Base-by-base conservation (phyloP, 2,888 invertebrate species). In the Aricia artaxerxes region DNA sequence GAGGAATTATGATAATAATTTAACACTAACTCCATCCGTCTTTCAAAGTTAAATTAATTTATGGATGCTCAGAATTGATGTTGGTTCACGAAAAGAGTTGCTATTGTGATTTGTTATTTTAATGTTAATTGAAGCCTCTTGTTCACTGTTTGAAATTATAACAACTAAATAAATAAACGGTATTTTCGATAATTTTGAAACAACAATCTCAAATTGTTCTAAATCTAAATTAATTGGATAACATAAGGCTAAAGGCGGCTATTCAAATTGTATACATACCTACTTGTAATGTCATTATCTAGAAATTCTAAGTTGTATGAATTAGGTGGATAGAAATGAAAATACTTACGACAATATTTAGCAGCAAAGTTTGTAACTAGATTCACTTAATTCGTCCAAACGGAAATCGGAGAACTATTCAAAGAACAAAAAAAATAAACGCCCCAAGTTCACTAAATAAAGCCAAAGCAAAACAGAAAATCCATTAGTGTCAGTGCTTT, bases 1-100 rank as follows among this genome's bases (percentile, higher is more conserved):
- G 91, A 90, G 92, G 91, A 92, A 93, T 93, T 92, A 92, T 92
- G 90, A 90, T 91, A 92, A 92, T 92, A 90, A 92, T 91, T 92
- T 92, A 91, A 90, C 90, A 89, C 89, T 88, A 92, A 92, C 90
- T 91, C 90, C 88, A 91, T 91, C 89, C 89, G 88, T 90, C 92
- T 91, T 91, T 83, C 81, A 85, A 85, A 87, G 85, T 90, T 89
- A 90, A 78, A 77, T 79, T 80, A 81, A 80, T 79, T 81, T 72
- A 75, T 38, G 44, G 35, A 53, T 4, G 49, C 16, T 40, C 73
- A 40, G 38, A 44, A 53, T 73, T 77, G 69, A 77, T 77, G 57
- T 77, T n/a, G 44, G 38, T 77, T 69, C 16, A 31, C 6, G 57
- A 64, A 77, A 40, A 78, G 60, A 61, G 40, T 64, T 78, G 13